Evolutionary conservation across 2,888 invertebrate species (phyloP).

Genomic region (Dryobota labecula): DNA sequence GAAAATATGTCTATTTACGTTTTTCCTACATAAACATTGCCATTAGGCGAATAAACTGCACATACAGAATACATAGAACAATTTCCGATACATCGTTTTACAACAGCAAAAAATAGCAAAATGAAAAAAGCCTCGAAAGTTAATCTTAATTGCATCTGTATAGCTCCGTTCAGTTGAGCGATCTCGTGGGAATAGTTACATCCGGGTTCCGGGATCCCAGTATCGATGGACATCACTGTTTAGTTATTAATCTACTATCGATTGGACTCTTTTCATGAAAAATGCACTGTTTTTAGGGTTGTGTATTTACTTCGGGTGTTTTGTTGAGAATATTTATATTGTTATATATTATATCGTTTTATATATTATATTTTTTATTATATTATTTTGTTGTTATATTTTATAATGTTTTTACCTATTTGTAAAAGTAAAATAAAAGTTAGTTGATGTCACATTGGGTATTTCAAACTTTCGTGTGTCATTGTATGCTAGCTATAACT

Average conservation of each 20-base stretch:
- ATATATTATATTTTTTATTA: too few species aligned
- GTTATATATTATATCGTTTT: too few species aligned
- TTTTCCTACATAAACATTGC: neutral
- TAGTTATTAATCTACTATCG: slow-evolving; percentile 48
- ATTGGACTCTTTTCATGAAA: slow-evolving; percentile 23
- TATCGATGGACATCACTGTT: slow-evolving; percentile 38
- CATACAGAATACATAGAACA: slow-evolving; percentile 7
- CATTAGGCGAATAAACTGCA: neutral
- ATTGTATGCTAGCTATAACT: neutral
- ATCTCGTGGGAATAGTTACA: slow-evolving; percentile 52
- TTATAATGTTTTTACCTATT: neutral
- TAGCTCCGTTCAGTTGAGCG: slow-evolving; percentile 36
- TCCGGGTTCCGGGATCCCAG: slow-evolving; percentile 32
- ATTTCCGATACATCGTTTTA: slow-evolving; percentile 22
- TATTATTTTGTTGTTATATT: too few species aligned
- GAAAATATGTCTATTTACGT: neutral
- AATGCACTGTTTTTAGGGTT: neutral
- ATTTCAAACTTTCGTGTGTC: neutral
- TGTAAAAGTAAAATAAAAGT: neutral
- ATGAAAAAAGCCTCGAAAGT: slow-evolving; percentile 37
- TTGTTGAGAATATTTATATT: neutral
- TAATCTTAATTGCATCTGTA: slow-evolving; percentile 61
- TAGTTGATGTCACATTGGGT: neutral
- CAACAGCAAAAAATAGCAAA: slow-evolving; percentile 5
- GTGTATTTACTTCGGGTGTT: neutral